phyloP scores from a whole-genome alignment of 2,113 vertebrate genomes.

The Romanogobio albipinnatus region DNA sequence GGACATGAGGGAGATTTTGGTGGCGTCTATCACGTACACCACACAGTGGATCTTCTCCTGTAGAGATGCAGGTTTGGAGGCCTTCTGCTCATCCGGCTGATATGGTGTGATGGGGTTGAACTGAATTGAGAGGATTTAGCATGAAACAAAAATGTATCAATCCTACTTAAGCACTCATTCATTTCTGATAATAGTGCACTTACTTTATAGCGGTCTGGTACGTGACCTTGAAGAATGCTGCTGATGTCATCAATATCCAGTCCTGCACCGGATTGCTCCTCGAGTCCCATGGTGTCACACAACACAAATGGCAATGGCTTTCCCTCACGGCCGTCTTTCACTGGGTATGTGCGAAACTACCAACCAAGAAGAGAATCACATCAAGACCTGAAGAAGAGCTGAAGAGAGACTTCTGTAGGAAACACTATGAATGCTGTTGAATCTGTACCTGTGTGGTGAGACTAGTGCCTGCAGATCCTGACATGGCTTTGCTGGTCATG shows the following conservation, averaged over 20 bases:
- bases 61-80: constrained; percentile 18
- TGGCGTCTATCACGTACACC: constrained; percentile 65
- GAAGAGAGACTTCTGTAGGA: not conserved
- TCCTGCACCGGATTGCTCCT: constrained; percentile 64
- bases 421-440: not conserved
- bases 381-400: not conserved
- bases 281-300: constrained; percentile 78
- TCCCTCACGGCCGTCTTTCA: constrained; percentile 63
- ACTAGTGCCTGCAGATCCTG: constrained; percentile 72
- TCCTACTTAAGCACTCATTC: not conserved
- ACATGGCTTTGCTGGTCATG: constrained; percentile 68
- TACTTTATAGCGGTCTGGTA: constrained; percentile 73
- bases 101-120: constrained; percentile 45
- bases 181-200: not conserved
- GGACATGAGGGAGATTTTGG: constrained; percentile 66
- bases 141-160: too few species aligned
- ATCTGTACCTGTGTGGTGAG: constrained; percentile 67
- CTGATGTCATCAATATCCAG: constrained; percentile 68
- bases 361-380: not conserved
- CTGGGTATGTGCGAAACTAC: constrained; percentile 69
- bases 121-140: not conserved
- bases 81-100: not conserved
- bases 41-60: constrained; percentile 67
- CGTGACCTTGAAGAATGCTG: constrained; percentile 69
- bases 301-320: constrained; percentile 61